Base-by-base conservation (phyloP, 1,140 invertebrate genomes). In the Vanessa tameamea region DNA sequence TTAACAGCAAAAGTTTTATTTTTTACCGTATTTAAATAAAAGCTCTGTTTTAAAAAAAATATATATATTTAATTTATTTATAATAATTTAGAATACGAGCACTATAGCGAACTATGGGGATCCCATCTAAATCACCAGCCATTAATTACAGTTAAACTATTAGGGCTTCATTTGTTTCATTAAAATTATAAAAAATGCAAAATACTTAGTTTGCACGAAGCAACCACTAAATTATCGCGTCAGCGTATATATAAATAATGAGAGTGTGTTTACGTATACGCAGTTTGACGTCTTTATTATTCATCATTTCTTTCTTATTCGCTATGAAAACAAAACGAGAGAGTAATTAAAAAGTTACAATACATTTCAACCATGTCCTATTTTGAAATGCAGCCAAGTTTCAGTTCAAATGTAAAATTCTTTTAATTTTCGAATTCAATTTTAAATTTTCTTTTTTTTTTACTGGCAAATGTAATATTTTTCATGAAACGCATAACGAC, bases 331-430 rank as follows among this genome's bases (percentile, higher is more conserved):
- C 53, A 57, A 57, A 23, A n/a, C 51, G 15, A 53, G 51, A 5
- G 51, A 53, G 51, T 53, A 53, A 57, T 57, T 57, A 57, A 57
- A 57, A 57, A 57, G 16, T 57, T 57, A 57, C 13, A 23, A 57
- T 57, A 57, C 53, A 57, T 57, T 57, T 57, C 16, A 57, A 57
- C 9, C 20, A 20, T 57, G 53, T 57, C 20, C 53, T 57, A 57
- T 57, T 57, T 57, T 23, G 9, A 57, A 57, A 57, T 23, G 53
- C 20, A 57, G 20, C 16, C 53, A 23, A 20, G 53, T 57, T 57
- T 23, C 53, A 57, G 53, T 20, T 57, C 53, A n/a, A 15, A 50
- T 50, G 48, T n/a, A 50, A 50, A 57, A 57, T 23, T 57, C 16
- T 23, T 57, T n/a, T 57, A 43, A 43, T 9, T 43, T 15, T 57